Evolutionary conservation across 2,888 invertebrate species (phyloP), one percentile per base, ranked within the genome.

Genomic region (Chymomyza caudatula): DNA sequence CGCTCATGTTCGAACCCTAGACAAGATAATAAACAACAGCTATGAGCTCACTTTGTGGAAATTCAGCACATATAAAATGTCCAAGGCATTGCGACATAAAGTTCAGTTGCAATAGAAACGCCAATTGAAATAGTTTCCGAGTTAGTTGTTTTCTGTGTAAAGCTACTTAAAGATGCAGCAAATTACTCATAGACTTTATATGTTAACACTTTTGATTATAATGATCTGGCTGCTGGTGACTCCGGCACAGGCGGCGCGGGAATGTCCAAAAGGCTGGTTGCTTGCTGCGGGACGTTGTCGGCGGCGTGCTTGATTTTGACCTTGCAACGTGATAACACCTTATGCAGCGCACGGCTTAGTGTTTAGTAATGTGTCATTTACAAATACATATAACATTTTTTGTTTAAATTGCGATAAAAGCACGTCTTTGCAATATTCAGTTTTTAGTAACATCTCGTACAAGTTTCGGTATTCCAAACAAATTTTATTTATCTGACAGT

Each of bases 241-340:
- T 13, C 58, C 76, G 11, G 42, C 17, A 2, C 3, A 6, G 19
- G 15, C 0, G 17, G 13, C 1, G 2, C 8, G 3, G 4, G 61
- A 68, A 11, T 69, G 83, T n/a, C 60, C 67, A 1, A 43, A 64
- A 0, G 60, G 69, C 11, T 67, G 67, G 37, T 61, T 69, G 13
- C 4, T 74, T n/a, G 74, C 59, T 20, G 43, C 71, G 1, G 73
- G 78, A 57, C 74, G 74, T 43, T 82, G 81, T 52, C 82, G 73
- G 8, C 47, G 55, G 60, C 55, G 65, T 19, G 80, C 74, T 52
- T 84, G 55, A 74, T n/a, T n/a, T n/a, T n/a, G n/a, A n/a, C n/a
- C n/a, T n/a, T n/a, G n/a, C n/a, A n/a, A n/a, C n/a, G n/a, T 52
- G 17, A 25, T 25, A 3, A 25, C 25, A 4, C 5, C 25, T 25